phyloP scores from a whole-genome alignment of 2,888 invertebrate species.

The Tanaodytes sp. region DNA sequence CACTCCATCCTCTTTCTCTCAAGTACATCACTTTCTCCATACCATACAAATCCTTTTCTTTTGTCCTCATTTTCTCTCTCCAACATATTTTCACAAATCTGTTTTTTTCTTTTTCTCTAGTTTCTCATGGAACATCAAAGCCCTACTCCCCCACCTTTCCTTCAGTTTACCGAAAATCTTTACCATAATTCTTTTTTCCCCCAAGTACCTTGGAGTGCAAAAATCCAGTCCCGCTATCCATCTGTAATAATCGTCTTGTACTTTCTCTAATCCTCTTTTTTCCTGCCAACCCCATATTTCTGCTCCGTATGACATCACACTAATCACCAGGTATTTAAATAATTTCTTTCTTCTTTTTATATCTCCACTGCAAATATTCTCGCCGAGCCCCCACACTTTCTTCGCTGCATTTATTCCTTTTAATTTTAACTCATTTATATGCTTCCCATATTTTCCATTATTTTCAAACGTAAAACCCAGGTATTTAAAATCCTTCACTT shows the following conservation, averaged over 20 bases:
- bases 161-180: neutral
- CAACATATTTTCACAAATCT: neutral
- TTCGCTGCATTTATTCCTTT: slow-evolving; percentile 1
- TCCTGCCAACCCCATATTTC: too few relatives aligned
- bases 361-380: neutral
- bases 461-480: slow-evolving; percentile 12
- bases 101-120: neutral
- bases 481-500: slow-evolving; percentile 18
- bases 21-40: neutral
- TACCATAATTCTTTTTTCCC: neutral
- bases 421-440: slow-evolving; percentile 7
- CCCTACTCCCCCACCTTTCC: neutral
- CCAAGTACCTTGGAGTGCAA: too few relatives aligned
- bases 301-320: too few relatives aligned
- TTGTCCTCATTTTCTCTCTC: neutral
- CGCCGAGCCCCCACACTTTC: neutral
- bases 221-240: too few relatives aligned
- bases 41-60: neutral
- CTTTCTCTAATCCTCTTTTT: too few relatives aligned
- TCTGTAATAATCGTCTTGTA: too few relatives aligned
- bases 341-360: neutral
- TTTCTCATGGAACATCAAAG: neutral
- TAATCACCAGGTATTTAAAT: too few relatives aligned
- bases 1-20: neutral
- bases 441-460: slow-evolving; percentile 4